These are phyloP conservation scores for Disparrhopalites patrizii DNA, from an alignment of 2,888 invertebrate species.

Conservation along the genomic window DNA sequence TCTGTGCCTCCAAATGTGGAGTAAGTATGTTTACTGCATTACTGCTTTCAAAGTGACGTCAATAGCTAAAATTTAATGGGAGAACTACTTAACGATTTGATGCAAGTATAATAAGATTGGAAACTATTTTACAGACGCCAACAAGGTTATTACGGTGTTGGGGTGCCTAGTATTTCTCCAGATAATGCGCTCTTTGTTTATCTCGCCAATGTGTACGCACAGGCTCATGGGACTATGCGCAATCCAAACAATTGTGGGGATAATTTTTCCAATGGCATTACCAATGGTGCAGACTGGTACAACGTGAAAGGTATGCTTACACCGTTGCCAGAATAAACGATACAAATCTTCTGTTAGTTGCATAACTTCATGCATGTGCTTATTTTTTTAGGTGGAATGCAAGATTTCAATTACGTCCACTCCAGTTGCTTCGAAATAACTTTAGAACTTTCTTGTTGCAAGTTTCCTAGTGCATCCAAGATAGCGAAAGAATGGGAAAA, in stretches of 20 bases:
- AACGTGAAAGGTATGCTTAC: constrained; percentile 63
- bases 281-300: constrained; percentile 92
- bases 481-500: constrained; percentile 74
- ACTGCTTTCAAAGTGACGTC: background rate
- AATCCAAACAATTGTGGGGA: constrained; percentile 67
- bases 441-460: constrained; percentile 92
- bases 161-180: constrained; percentile 70
- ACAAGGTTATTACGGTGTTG: constrained; percentile 50
- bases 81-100: background rate
- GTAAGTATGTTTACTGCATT: constrained; percentile 18
- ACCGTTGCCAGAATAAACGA: background rate
- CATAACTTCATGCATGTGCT: constrained; percentile 13
- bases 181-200: constrained; percentile 77
- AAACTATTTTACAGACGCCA: constrained; percentile 51
- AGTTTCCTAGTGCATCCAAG: constrained; percentile 72
- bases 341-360: too few relatives aligned
- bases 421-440: constrained; percentile 97
- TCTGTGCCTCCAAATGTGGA: constrained; percentile 37
- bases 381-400: constrained; percentile 78
- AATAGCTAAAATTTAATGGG: background rate
- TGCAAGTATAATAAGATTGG: background rate
- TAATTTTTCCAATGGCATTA: constrained; percentile 72
- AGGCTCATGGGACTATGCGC: constrained; percentile 70
- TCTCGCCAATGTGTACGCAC: constrained; percentile 71
- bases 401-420: constrained; percentile 94